Conservation (phyloP, 1,140 invertebrate genomes). For the Aphidius gifuensis region DNA sequence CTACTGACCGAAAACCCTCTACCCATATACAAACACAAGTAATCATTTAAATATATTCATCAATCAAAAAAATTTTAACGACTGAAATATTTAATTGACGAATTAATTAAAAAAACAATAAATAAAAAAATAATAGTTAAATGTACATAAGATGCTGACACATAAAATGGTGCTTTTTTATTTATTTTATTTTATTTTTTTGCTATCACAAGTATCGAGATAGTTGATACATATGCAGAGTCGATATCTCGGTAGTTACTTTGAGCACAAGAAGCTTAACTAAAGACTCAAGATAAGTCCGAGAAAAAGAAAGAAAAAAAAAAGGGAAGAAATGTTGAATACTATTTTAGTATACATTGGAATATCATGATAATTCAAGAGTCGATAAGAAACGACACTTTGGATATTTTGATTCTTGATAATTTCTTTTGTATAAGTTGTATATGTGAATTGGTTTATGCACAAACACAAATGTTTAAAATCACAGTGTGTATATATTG, state of each 20-base stretch:
- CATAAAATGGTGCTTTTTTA: conserved; percentile 9
- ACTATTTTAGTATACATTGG: conserved; percentile 6
- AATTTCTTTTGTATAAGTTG: background rate
- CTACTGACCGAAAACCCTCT: conserved; percentile 6
- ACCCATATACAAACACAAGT: background rate
- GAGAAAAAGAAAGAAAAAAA: conserved; percentile 10
- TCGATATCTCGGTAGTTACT: conserved; percentile 50
- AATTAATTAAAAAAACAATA: background rate
- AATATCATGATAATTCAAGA: conserved; percentile 21
- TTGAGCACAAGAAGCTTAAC: conserved; percentile 47
- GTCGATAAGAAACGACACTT: conserved; percentile 2
- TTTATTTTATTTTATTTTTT: conserved; percentile 3
- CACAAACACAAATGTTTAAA: conserved; percentile 31
- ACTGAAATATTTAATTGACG: too few species aligned
- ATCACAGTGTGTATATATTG: background rate
- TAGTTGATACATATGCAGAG: conserved; percentile 49
- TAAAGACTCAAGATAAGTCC: conserved; percentile 43
- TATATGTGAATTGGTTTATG: conserved; percentile 14
- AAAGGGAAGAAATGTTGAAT: background rate
- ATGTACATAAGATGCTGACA: background rate
- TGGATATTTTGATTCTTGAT: conserved; percentile 8
- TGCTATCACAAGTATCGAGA: background rate
- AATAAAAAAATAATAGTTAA: too few species aligned
- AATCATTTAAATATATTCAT: background rate
- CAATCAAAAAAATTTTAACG: too few species aligned